Evolutionary conservation across 2,888 invertebrate genomes (phyloP).

Genomic region (Drosophila putrida): DNA sequence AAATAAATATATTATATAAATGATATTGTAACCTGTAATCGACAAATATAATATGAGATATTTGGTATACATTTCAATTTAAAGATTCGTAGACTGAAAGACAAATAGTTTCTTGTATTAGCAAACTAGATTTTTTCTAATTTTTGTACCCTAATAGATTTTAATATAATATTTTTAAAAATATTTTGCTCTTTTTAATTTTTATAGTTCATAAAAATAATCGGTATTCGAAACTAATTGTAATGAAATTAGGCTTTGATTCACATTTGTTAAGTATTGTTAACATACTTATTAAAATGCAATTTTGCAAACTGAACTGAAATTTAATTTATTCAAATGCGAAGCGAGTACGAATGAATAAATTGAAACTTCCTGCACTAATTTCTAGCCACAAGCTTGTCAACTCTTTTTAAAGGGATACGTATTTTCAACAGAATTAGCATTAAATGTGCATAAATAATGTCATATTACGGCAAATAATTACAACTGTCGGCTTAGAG

Average conservation of each 20-base stretch:
- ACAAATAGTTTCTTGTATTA: too few relatives aligned
- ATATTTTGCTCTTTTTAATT: too few relatives aligned
- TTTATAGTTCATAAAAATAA: too few relatives aligned
- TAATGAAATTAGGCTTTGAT: neutral
- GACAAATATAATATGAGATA: too few relatives aligned
- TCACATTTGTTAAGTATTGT: neutral
- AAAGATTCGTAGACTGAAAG: too few relatives aligned
- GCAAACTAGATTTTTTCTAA: too few relatives aligned
- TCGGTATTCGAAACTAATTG: too few relatives aligned
- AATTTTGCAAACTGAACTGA: slow-evolving; percentile 9
- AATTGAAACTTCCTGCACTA: slow-evolving; percentile 34
- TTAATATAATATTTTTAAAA: too few relatives aligned
- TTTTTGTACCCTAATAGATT: too few relatives aligned
- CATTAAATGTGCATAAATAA: slow-evolving; percentile 76
- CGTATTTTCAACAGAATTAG: slow-evolving; percentile 46
- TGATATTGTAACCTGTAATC: too few relatives aligned
- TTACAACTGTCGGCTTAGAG: slow-evolving; percentile 72
- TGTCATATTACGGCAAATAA: slow-evolving; percentile 75
- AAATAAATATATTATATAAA: too few relatives aligned
- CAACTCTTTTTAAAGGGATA: slow-evolving; percentile 46
- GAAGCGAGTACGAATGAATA: slow-evolving; percentile 34
- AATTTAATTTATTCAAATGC: slow-evolving; percentile 45
- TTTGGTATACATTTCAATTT: too few relatives aligned
- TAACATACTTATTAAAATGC: slow-evolving; percentile 18
- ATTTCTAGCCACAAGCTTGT: slow-evolving; percentile 34